Evolutionary conservation across 2,113 vertebrate species (phyloP), one percentile per base, ranked within the genome.

Genomic region (Gulo gulo): DNA sequence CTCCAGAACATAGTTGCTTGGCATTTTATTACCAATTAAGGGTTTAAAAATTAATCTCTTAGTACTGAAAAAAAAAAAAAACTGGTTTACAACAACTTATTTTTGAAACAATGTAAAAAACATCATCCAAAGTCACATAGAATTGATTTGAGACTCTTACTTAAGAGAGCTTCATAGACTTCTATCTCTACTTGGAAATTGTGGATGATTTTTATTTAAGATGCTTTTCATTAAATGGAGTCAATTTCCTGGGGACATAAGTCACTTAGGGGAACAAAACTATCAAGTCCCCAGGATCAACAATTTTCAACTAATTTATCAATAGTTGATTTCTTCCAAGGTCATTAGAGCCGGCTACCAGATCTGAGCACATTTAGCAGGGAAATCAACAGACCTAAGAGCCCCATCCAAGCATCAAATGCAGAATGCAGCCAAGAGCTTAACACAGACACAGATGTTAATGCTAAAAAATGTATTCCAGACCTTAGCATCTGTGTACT

Each of bases 361-460:
- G 36, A 88, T 84, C 96, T 96, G 96, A 98, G 74, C 96, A 96
- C 87, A 96, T 92, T 96, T 92, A 97, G 89, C 34, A 63, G 57
- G 81, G 23, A 45, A 98, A 42, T 97, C 94, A 87, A 95, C 61
- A 98, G 91, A 63, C 61, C 94, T 20, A 97, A 59, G 18, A 94
- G 91, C 83, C 29, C 61, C 94, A 96, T 92, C 69, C 81, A 98
- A 97, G 91, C 97, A 98, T 94, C 86, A 97, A 92, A 98, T 47
- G 78, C 98, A 98, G 97, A 98, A 98, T 97, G 96, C 84, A 97
- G 96, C 97, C 97, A 98, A 98, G 93, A 97, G 92, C 91, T 98
- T 98, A 98, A 91, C 23, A 97, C 82, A 98, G 97, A 98, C 98
- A 98, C 98, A 98, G 98, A 99, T 98, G 98, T 98, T 98, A 96